Conservation (phyloP, 2,888 invertebrate genomes). For the Dasypogon diadema region DNA sequence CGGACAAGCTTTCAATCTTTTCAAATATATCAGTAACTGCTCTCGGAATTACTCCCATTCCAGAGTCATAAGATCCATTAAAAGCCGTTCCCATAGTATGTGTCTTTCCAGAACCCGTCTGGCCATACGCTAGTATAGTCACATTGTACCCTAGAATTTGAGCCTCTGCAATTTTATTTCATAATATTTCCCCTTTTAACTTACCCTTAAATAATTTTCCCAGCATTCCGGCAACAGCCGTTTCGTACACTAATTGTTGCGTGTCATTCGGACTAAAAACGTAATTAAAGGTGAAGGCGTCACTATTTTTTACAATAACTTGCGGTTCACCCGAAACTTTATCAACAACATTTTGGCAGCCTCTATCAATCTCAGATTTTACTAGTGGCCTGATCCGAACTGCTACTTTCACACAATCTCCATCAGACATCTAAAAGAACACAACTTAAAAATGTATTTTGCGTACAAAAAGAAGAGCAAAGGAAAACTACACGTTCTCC, state of each 20-base stretch:
- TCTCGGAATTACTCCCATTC: constrained; percentile 87
- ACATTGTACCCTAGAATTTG: constrained; percentile 89
- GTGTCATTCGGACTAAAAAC: constrained; percentile 79
- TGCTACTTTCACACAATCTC: constrained; percentile 74
- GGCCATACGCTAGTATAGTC: constrained; percentile 94
- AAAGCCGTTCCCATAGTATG: constrained; percentile 92
- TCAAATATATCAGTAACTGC: constrained; percentile 86
- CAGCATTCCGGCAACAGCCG: constrained; percentile 78
- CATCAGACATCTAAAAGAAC: constrained; percentile 55
- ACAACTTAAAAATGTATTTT: too few species aligned
- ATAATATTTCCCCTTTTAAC: too few species aligned
- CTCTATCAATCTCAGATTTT: constrained; percentile 77
- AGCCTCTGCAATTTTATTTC: too few species aligned
- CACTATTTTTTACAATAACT: constrained; percentile 76
- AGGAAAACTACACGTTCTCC: too few species aligned
- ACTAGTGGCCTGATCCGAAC: constrained; percentile 86
- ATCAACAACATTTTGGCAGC: constrained; percentile 81
- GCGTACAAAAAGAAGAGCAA: too few species aligned
- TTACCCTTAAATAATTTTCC: constrained; percentile 83
- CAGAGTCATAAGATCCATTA: constrained; percentile 73
- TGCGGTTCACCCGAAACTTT: constrained; percentile 76
- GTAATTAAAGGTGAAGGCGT: constrained; percentile 86
- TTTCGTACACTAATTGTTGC: constrained; percentile 81
- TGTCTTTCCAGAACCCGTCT: constrained; percentile 95
- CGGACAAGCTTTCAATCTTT: constrained; percentile 69